Percentiles rank a stretch among this genome's conserved stretches.
phyloP scores from a whole-genome alignment of 2,797 vertebrate species.

The Pangasius sanitwongsei region DNA sequence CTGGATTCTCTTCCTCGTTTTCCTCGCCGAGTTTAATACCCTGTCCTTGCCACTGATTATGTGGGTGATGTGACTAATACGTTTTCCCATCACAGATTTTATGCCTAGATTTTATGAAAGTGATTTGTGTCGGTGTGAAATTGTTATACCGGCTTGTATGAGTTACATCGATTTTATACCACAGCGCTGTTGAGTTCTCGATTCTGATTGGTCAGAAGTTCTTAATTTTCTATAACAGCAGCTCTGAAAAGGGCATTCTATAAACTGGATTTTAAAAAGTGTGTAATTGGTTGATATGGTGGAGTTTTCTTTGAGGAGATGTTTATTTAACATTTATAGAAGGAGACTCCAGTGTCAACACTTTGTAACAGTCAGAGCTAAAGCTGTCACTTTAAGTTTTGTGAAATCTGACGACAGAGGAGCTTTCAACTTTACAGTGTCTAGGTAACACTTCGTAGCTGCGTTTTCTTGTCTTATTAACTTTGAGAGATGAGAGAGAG shows the following conservation, averaged over 20 bases:
- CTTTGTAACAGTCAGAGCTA: background rate
- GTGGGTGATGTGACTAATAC: constrained; percentile 26
- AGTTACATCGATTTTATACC: background rate
- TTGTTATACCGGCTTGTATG: background rate
- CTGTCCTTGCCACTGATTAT: constrained; percentile 21
- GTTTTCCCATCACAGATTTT: background rate
- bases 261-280: background rate
- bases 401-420: too few relatives aligned
- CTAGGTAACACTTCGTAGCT: background rate
- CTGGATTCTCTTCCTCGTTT: background rate
- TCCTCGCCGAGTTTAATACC: constrained; percentile 19
- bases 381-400: too few relatives aligned
- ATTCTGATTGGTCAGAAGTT: background rate
- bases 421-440: too few relatives aligned
- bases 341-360: background rate
- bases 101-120: constrained; percentile 7
- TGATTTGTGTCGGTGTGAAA: constrained; percentile 11
- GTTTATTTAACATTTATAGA: background rate
- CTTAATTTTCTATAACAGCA: background rate
- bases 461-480: background rate
- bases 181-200: background rate
- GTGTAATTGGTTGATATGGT: background rate
- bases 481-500: background rate
- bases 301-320: background rate
- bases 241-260: background rate